Percentiles rank a stretch among this genome's conserved stretches.
Evolutionary conservation across 2,888 invertebrate genomes (phyloP).

Genomic region (Lycocerus yunnanus): DNA sequence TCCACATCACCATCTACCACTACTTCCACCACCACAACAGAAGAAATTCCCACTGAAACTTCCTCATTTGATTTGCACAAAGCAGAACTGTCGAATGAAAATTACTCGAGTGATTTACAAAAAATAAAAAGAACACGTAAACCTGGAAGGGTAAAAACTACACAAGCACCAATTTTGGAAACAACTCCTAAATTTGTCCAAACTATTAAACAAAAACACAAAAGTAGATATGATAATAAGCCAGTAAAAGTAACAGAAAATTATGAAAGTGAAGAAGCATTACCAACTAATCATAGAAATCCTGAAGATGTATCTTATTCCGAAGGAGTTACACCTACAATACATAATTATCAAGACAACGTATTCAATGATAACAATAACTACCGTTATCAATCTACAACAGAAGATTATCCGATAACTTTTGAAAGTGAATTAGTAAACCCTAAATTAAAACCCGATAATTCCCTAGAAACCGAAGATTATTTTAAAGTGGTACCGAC

Average conservation of each 20-base stretch:
- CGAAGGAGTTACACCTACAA: background rate
- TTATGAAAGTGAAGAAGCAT: conserved; percentile 18
- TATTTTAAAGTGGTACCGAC: conserved; percentile 5
- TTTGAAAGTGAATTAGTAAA: conserved; percentile 15
- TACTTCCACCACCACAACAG: conserved; percentile 26
- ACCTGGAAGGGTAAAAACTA: conserved; percentile 26
- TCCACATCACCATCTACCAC: conserved; percentile 31
- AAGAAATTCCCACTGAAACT: conserved; percentile 24
- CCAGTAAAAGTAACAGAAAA: conserved; percentile 13
- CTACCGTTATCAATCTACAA: conserved; percentile 2
- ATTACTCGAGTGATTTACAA: conserved; percentile 13
- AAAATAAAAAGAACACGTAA: conserved; percentile 36
- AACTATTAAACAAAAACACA: conserved; percentile 7
- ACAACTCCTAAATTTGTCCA: background rate
- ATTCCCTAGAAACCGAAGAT: conserved; percentile 6
- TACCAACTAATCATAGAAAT: conserved; percentile 29
- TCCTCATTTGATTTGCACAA: conserved; percentile 42
- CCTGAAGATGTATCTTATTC: conserved; percentile 11
- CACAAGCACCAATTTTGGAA: conserved; percentile 7
- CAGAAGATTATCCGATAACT: conserved; percentile 5
- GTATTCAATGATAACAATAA: background rate
- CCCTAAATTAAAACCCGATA: background rate
- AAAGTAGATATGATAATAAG: conserved; percentile 14
- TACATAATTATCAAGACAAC: background rate
- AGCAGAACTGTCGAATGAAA: conserved; percentile 38